Evolutionary conservation across 2,888 invertebrate species (phyloP), one percentile per base, ranked within the genome.

Genomic region (Cryptocephalus moraei): DNA sequence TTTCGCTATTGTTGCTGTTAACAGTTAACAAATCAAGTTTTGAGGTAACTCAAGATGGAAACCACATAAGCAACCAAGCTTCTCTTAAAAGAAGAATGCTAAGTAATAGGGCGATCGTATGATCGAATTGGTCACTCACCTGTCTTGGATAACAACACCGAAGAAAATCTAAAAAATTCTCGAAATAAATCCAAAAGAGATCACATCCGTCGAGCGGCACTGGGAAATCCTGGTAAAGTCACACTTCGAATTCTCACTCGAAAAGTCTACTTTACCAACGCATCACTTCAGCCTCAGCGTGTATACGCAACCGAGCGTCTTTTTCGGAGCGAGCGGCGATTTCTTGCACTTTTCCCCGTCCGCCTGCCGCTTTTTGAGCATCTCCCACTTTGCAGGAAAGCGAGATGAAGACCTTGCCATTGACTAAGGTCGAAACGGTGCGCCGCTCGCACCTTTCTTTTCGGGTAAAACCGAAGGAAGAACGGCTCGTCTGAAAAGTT

Each of bases 391-490:
- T 22, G 32, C 33, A 40, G 39, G 45, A 45, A 39, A 33, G 33
- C 43, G 36, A 46, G 44, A 43, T 43, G 36, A 41, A 43, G 51
- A 38, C 53, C 51, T 53, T 51, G 53, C 48, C 41, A 49, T 49
- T 51, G 51, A 53, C 49, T 46, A 46, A 43, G 22, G 22, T 22
- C 22, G 22, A 22, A 22, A 22, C 22, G 22, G 22, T 22, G 22
- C 2, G 22, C 22, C 2, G 22, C 22, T 22, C 22, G 22, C 3
- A 22, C 22, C 6, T 22, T 22, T 22, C 22, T 22, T 22, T 22
- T 22, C 6, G 22, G 22, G 22, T 22, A 22, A 22, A 22, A 22
- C 22, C 22, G 22, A 22, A 22, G 22, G 22, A 22, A 22, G 22
- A 22, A 22, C 22, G 22, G 22, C 22, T 22, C 22, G 22, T n/a